Conservation (phyloP, 2,888 invertebrate genomes). For the Andrena hattorfiana region DNA sequence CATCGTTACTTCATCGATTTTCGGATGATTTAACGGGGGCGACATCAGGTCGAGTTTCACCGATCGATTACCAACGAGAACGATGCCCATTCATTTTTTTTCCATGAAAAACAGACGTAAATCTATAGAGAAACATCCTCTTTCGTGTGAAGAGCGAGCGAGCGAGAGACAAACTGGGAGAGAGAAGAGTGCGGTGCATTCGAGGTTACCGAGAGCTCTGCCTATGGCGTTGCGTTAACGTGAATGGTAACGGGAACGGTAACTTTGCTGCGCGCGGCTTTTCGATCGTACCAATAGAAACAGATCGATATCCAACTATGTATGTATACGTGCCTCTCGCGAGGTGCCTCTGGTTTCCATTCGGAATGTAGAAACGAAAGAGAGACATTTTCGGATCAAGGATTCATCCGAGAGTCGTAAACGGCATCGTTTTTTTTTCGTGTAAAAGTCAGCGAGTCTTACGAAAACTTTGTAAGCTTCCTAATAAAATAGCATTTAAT, state of each 20-base stretch:
- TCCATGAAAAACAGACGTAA: constrained; percentile 24
- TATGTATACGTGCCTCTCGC: constrained; percentile 22
- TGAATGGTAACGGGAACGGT: not conserved
- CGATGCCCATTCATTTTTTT: constrained; percentile 45
- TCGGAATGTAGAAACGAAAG: not conserved
- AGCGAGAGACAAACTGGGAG: not conserved
- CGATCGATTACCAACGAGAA: constrained; percentile 1
- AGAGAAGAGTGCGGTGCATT: constrained; percentile 4
- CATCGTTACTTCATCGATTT: constrained; percentile 33
- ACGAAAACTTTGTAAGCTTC: constrained; percentile 60
- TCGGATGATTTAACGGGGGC: constrained; percentile 4
- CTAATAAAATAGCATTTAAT: constrained; percentile 62
- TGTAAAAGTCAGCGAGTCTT: constrained; percentile 51
- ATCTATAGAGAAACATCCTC: constrained; percentile 8
- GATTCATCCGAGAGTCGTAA: constrained; percentile 8
- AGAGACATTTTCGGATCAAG: constrained; percentile 8
- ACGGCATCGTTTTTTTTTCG: constrained; percentile 32
- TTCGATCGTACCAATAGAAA: constrained; percentile 13
- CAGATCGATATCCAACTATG: not conserved
- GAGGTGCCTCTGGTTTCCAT: constrained; percentile 27
- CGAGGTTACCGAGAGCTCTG: not conserved
- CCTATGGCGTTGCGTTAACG: not conserved
- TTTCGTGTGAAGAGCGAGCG: constrained; percentile 4
- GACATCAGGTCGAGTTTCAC: not conserved
- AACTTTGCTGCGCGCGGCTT: not conserved